phyloP scores from a whole-genome alignment of 2,888 invertebrate species.

The Luperina nickerlii region DNA sequence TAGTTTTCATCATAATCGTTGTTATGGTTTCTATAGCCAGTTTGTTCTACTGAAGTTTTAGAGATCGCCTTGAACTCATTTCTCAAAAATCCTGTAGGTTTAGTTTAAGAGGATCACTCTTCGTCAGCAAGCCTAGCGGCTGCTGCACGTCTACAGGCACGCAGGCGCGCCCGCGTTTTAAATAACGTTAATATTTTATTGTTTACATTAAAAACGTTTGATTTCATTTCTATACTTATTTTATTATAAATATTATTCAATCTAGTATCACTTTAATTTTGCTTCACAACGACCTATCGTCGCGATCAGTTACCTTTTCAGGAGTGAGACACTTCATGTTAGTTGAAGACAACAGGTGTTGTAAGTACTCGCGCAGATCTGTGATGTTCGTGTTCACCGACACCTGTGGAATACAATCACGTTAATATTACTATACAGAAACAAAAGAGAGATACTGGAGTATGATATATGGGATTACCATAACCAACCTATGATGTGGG shows the following conservation, averaged over 20 bases:
- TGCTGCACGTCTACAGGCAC: too few relatives aligned
- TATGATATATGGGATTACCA: background rate
- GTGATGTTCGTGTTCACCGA: slow-evolving; percentile 98
- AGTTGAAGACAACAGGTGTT: slow-evolving; percentile 97
- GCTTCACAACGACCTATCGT: too few relatives aligned
- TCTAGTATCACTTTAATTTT: too few relatives aligned
- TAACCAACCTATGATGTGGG: background rate
- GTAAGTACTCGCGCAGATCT: slow-evolving; percentile 97
- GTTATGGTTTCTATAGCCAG: background rate
- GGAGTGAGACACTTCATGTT: slow-evolving; percentile 99
- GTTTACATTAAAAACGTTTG: too few relatives aligned
- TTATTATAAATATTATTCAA: too few relatives aligned
- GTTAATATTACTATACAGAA: background rate
- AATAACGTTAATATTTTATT: too few relatives aligned
- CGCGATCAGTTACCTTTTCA: slow-evolving; percentile 92
- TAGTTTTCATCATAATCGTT: background rate
- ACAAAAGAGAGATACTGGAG: background rate
- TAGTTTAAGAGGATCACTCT: background rate
- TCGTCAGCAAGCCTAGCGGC: background rate
- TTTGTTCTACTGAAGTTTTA: background rate
- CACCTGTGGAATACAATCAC: slow-evolving; percentile 79
- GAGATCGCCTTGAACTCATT: background rate
- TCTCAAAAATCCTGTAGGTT: background rate
- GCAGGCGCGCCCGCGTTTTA: too few relatives aligned
- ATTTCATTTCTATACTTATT: too few relatives aligned